These are phyloP conservation scores for Pseudochaenichthys georgianus DNA, from an alignment of 2,797 vertebrate species.

Conservation along the genomic window DNA sequence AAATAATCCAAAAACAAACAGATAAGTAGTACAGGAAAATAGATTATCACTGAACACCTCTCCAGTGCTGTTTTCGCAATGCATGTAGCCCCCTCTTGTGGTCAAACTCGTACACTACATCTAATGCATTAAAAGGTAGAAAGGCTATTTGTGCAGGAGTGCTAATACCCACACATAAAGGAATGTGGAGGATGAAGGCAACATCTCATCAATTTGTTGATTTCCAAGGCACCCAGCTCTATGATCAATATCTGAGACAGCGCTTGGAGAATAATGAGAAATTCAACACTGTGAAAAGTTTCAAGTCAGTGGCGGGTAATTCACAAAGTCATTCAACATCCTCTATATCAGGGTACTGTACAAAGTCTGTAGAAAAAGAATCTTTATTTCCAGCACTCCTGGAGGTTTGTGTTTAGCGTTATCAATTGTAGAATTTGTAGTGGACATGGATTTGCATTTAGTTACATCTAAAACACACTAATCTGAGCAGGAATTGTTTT, in stretches of 20 bases:
- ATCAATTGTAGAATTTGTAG: slow-evolving; percentile 11
- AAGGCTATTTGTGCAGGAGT: background rate
- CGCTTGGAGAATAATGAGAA: slow-evolving; percentile 10
- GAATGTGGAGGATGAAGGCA: slow-evolving; percentile 28
- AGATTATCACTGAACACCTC: background rate
- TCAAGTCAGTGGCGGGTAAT: slow-evolving; percentile 30
- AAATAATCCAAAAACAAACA: slow-evolving; percentile 14
- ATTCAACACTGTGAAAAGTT: slow-evolving; percentile 23
- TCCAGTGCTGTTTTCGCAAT: slow-evolving; percentile 31
- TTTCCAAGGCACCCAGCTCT: slow-evolving; percentile 51
- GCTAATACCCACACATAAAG: background rate
- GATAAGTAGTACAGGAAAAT: background rate
- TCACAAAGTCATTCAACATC: slow-evolving; percentile 5
- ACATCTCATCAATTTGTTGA: slow-evolving; percentile 16
- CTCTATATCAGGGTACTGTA: slow-evolving; percentile 3
- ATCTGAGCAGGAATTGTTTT: slow-evolving; percentile 21
- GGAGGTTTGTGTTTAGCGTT: background rate
- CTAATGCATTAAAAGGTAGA: slow-evolving; percentile 25
- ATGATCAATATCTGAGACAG: slow-evolving; percentile 33
- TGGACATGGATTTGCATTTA: slow-evolving; percentile 12
- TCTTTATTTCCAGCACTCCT: background rate
- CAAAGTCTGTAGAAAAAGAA: slow-evolving; percentile 23
- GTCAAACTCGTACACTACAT: slow-evolving; percentile 28
- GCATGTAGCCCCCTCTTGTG: slow-evolving; percentile 70
- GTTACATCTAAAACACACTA: slow-evolving; percentile 25